These are phyloP conservation scores for Phocoena phocoena DNA, from an alignment of 2,113 vertebrate species.

Conservation along the genomic window DNA sequence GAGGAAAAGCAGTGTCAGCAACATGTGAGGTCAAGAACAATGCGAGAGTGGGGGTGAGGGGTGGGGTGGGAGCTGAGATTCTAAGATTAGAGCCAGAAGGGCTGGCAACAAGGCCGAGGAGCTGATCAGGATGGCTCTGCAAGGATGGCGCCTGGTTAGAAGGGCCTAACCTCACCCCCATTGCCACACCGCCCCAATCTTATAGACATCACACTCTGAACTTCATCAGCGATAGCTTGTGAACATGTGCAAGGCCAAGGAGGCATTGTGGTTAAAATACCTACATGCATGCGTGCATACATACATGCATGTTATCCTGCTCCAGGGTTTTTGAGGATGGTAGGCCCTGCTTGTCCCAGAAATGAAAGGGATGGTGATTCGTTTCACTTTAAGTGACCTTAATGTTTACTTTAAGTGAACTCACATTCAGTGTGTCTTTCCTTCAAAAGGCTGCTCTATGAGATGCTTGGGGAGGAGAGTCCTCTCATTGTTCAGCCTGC, in stretches of 20 bases:
- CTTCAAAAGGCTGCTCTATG: not conserved
- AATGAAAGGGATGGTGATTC: not conserved
- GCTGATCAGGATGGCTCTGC: not conserved
- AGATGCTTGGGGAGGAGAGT: not conserved
- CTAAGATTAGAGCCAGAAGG: not conserved
- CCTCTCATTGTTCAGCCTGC: not conserved
- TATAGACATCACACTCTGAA: not conserved
- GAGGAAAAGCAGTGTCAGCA: not conserved
- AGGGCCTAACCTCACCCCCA: not conserved
- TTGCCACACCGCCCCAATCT: not conserved
- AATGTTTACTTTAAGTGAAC: not conserved
- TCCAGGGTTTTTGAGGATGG: not conserved
- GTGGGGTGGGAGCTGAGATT: not conserved
- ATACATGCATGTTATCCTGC: not conserved
- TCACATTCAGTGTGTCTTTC: not conserved
- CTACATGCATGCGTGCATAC: fast-evolving
- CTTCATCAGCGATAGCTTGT: not conserved
- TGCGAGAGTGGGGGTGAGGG: not conserved
- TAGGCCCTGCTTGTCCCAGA: not conserved
- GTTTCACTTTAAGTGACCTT: not conserved
- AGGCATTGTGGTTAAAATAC: not conserved
- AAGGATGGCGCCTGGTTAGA: not conserved
- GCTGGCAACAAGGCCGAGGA: not conserved
- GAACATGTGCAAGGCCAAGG: not conserved
- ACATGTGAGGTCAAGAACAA: not conserved